Conservation (phyloP, 2,113 vertebrate genomes). For the Nibea coibor region DNA sequence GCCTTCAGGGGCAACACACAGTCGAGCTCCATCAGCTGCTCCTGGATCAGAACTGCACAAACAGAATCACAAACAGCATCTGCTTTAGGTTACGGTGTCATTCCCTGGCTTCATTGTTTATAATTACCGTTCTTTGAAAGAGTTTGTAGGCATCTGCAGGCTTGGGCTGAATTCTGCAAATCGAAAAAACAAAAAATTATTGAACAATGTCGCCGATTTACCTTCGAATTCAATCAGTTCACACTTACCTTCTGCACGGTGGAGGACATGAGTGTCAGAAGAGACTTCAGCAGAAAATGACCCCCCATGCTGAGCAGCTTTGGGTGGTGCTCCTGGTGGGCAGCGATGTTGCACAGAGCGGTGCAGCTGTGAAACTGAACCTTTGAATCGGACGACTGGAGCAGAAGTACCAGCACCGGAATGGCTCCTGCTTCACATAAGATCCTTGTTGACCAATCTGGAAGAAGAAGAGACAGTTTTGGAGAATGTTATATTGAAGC, state of each 20-base stretch:
- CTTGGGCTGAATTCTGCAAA: constrained; percentile 86
- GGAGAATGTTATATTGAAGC: background rate
- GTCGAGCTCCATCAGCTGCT: constrained; percentile 79
- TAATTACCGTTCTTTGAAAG: constrained; percentile 84
- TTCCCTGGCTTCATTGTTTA: background rate
- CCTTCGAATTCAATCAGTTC: background rate
- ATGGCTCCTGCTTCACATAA: constrained; percentile 84
- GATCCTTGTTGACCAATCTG: constrained; percentile 81
- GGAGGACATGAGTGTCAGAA: constrained; percentile 85
- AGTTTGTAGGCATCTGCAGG: constrained; percentile 85
- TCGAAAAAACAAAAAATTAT: background rate
- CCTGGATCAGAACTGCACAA: constrained; percentile 78
- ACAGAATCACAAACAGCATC: constrained; percentile 4
- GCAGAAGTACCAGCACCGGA: constrained; percentile 82
- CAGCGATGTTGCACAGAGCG: constrained; percentile 85
- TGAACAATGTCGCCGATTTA: background rate
- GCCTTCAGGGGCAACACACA: constrained; percentile 76
- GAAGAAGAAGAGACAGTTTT: background rate
- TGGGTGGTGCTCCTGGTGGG: constrained; percentile 72
- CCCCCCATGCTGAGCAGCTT: constrained; percentile 78
- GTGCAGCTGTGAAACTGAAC: constrained; percentile 88
- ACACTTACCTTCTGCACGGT: constrained; percentile 83
- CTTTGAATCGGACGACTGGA: constrained; percentile 86
- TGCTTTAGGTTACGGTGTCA: background rate
- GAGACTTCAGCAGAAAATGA: constrained; percentile 78